Evolutionary conservation across 2,113 vertebrate species (phyloP).

Genomic region (Lontra canadensis): DNA sequence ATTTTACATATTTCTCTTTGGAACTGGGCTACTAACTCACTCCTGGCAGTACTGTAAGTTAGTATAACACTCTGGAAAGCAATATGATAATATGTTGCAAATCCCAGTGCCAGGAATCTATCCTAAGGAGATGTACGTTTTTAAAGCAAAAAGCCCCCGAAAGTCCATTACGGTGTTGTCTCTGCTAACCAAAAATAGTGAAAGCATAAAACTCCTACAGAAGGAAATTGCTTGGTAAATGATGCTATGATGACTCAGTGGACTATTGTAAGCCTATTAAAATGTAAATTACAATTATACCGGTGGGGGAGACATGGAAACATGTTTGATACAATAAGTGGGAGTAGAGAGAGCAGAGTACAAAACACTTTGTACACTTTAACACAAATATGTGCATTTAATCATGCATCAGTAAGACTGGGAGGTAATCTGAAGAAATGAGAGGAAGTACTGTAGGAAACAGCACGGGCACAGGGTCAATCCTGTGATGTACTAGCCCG

Average conservation of each 20-base stretch:
- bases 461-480: background rate
- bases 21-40: background rate
- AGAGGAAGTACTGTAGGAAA: no score
- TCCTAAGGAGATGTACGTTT: background rate
- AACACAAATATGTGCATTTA: background rate
- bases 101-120: background rate
- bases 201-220: background rate
- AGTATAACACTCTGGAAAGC: background rate
- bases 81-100: background rate
- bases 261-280: conserved; percentile 33
- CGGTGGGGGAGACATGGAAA: background rate
- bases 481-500: background rate
- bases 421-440: background rate
- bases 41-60: background rate
- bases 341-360: background rate
- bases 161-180: background rate
- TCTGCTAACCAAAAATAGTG: background rate
- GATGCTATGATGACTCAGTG: background rate
- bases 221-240: conserved; percentile 12
- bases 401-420: background rate
- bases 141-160: background rate
- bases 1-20: background rate
- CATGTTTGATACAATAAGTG: background rate
- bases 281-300: conserved; percentile 31
- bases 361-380: background rate